Evolutionary conservation across 2,888 invertebrate genomes (phyloP).

Genomic region (Buathra laborator): DNA sequence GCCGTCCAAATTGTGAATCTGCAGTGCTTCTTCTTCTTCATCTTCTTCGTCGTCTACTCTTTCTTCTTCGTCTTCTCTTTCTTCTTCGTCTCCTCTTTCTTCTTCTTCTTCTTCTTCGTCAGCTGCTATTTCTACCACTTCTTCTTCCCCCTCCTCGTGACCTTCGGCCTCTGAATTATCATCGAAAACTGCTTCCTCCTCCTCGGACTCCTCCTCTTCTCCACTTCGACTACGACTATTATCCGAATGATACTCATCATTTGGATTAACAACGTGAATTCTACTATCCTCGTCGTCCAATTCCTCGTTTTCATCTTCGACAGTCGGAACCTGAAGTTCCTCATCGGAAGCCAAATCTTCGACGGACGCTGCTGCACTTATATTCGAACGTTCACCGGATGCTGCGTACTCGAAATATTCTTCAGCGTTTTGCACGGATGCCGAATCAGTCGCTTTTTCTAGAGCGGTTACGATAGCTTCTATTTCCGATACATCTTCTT

Average conservation of each 20-base stretch:
- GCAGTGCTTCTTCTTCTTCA: constrained; percentile 73
- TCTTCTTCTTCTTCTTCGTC: constrained; percentile 54
- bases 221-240: constrained; percentile 54
- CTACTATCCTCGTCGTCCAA: constrained; percentile 71
- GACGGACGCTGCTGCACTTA: constrained; percentile 49
- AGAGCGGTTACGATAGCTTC: neutral
- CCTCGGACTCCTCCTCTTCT: constrained; percentile 9
- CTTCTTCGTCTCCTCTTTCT: constrained; percentile 64
- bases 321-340: constrained; percentile 71
- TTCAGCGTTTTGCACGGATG: constrained; percentile 28
- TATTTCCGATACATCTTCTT: constrained; percentile 17
- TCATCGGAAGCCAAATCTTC: constrained; percentile 64
- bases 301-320: constrained; percentile 72
- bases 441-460: neutral
- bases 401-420: constrained; percentile 39
- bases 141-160: constrained; percentile 61
- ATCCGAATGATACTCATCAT: constrained; percentile 68
- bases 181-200: constrained; percentile 53
- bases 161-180: constrained; percentile 53
- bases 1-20: constrained; percentile 81
- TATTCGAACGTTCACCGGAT: constrained; percentile 45
- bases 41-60: constrained; percentile 69
- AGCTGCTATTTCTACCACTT: constrained; percentile 22
- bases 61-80: constrained; percentile 62
- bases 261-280: constrained; percentile 66